phyloP scores from a whole-genome alignment of 2,888 invertebrate genomes.

The Euplagia quadripunctaria region DNA sequence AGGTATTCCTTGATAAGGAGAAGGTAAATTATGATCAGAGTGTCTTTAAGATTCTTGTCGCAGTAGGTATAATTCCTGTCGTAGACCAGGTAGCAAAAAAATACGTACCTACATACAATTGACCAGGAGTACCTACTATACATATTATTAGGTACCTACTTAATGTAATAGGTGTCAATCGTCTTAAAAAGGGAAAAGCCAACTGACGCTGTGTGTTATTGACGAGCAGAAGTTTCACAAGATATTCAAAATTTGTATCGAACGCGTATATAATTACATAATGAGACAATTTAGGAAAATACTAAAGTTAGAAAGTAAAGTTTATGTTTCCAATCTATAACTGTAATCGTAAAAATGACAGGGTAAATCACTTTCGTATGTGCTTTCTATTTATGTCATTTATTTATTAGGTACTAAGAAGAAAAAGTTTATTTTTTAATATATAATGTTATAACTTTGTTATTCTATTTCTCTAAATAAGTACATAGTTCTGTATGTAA shows the following conservation, averaged over 20 bases:
- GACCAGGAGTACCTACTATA: too few species aligned
- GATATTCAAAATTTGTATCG: background rate
- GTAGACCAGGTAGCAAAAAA: background rate
- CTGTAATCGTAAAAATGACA: background rate
- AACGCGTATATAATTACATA: too few species aligned
- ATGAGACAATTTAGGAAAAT: background rate
- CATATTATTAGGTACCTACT: background rate
- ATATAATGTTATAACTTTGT: background rate
- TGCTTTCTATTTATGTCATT: background rate
- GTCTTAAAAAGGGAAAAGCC: background rate
- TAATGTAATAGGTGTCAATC: background rate
- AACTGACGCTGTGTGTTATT: too few species aligned
- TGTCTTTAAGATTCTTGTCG: background rate
- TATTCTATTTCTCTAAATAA: background rate
- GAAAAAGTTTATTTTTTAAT: background rate
- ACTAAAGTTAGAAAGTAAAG: background rate
- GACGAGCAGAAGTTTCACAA: background rate
- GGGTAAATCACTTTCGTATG: background rate
- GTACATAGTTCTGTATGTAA: background rate
- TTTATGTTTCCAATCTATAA: background rate
- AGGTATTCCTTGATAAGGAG: too few species aligned
- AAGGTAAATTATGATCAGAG: background rate
- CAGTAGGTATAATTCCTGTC: background rate
- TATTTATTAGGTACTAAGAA: background rate
- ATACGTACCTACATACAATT: background rate